Evolutionary conservation across 2,113 vertebrate species (phyloP).

Genomic region (Mola mola): DNA sequence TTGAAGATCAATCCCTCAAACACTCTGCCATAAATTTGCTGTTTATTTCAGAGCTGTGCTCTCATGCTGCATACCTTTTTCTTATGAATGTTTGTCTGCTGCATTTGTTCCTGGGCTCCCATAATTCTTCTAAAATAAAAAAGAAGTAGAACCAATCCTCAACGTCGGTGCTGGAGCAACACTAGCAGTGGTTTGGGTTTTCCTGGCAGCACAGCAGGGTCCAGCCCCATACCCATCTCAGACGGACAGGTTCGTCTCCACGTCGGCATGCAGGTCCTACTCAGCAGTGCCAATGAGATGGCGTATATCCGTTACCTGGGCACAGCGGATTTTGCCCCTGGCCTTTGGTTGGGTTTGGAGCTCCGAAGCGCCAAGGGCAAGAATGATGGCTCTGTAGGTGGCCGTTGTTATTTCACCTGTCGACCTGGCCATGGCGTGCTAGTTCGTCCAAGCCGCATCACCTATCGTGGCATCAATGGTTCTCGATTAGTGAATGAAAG

Average conservation of each 20-base stretch:
- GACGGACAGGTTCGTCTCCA: conserved; percentile 83
- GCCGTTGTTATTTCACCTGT: conserved; percentile 91
- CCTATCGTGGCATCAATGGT: conserved; percentile 92
- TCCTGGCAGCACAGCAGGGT: conserved; percentile 28
- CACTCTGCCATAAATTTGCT: too few relatives aligned
- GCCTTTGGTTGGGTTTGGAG: conserved; percentile 94
- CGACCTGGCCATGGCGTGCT: conserved; percentile 87
- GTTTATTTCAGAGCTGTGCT: conserved; percentile 23
- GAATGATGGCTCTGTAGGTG: conserved; percentile 91
- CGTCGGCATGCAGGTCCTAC: conserved; percentile 91
- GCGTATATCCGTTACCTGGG: conserved; percentile 92
- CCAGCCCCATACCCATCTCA: conserved; percentile 28
- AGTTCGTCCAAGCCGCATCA: conserved; percentile 92
- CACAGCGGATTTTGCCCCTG: conserved; percentile 88
- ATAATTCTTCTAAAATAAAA: not conserved
- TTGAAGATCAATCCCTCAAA: conserved; percentile 45
- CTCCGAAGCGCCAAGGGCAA: conserved; percentile 90
- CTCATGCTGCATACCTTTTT: conserved; percentile 23
- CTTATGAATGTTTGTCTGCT: conserved; percentile 38
- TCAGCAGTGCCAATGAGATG: conserved; percentile 94
- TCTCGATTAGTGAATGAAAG: conserved; percentile 87
- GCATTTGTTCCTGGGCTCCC: conserved; percentile 2
- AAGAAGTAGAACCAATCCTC: conserved; percentile 80
- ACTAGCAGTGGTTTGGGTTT: conserved; percentile 47
- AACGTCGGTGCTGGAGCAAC: conserved; percentile 88